phyloP scores from a whole-genome alignment of 1,140 invertebrate genomes.

The Teleogryllus occipitalis region DNA sequence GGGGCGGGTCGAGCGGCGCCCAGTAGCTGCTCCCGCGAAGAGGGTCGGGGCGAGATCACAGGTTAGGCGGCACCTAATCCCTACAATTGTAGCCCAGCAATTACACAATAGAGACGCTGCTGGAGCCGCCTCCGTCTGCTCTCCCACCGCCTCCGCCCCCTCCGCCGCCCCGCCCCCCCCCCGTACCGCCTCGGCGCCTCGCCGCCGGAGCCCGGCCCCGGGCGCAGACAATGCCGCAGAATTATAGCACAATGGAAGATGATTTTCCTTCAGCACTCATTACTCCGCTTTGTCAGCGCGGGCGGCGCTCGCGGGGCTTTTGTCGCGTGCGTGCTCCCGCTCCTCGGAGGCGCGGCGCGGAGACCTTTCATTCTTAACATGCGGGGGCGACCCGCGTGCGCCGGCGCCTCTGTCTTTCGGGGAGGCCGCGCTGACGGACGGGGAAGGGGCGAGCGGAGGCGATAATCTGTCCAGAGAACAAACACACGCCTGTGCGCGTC shows the following conservation, averaged over 20 bases:
- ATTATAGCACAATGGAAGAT: constrained; percentile 23
- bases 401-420: too few relatives aligned
- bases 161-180: too few relatives aligned
- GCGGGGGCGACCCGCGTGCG: too few relatives aligned
- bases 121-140: too few relatives aligned
- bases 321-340: constrained; percentile 10
- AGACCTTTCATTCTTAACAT: background rate
- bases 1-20: too few relatives aligned
- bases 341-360: background rate
- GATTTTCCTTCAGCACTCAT: constrained; percentile 24
- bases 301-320: constrained; percentile 7
- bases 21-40: too few relatives aligned
- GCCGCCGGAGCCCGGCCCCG: background rate
- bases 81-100: constrained; percentile 16
- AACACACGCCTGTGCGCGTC: too few relatives aligned
- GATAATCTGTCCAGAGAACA: too few relatives aligned
- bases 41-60: background rate
- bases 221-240: constrained; percentile 19
- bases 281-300: constrained; percentile 18
- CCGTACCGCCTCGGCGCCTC: background rate
- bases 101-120: constrained; percentile 13
- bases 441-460: too few relatives aligned
- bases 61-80: constrained; percentile 8
- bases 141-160: too few relatives aligned
- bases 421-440: too few relatives aligned